Base-by-base conservation (phyloP, 2,797 vertebrate species). In the Streptopelia turtur region DNA sequence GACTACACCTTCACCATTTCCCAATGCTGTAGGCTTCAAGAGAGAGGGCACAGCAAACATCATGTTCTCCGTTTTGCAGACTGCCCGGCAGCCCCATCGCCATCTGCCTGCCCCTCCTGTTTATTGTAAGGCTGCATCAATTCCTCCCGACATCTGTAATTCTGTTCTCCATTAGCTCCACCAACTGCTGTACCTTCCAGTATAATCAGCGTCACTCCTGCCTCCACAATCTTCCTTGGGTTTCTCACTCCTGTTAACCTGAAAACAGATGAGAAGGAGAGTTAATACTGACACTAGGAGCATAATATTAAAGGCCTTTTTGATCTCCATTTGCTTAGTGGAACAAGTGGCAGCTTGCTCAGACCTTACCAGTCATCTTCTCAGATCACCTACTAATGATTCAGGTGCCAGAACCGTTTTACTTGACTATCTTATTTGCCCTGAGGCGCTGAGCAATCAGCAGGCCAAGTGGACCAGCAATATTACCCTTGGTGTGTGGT, bases 191-290 rank as follows among this genome's bases (percentile, higher is more conserved):
- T 55, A 65, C 69, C 75, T 95, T 95, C 80, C 66, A 56, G n/a
- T 15, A 60, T 16, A 87, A 93, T 79, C 87, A 94, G n/a, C 5
- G 1, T 86, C 93, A 84, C 53, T 72, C 47, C 50, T 13, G 39
- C 47, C 49, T 77, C 74, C 31, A 4, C 45, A 33, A 63, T 41
- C 24, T 66, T 59, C 10, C 63, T 33, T 1, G 1, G n/a, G n/a
- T 75, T 88, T 85, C 57, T 78, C 50, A 39, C 39, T 83, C 23
- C 41, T 35, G 17, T 83, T 89, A 75, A 50, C 85, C 39, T 89
- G 88, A 89, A 94, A 93, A 90, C 30, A 79, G 88, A 95, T 74
- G 70, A 93, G 86, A 86, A 71, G 90, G 41, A 47, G 53, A 95
- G 68, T 94, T 90, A 89, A 94, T 45, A 68, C 49, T 70, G 84